Base-by-base conservation (phyloP, 2,113 vertebrate species). In the Corythaixoides concolor region DNA sequence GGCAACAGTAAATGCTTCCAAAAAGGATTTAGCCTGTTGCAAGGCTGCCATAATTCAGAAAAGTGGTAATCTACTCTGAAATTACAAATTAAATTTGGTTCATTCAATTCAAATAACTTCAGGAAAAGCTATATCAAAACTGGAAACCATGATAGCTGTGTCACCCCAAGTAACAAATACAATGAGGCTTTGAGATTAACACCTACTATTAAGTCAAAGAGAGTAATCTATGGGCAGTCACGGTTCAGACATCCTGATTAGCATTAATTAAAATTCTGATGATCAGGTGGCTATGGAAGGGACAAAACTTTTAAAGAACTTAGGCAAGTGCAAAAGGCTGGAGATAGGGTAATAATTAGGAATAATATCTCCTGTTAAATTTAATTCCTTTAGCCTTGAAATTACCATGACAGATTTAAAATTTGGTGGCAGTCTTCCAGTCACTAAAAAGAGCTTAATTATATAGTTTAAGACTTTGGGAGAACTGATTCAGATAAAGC, bases 341-440 rank as follows among this genome's bases (percentile, higher is more conserved):
- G 32, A 94, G 81, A 89, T 92, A 87, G 89, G 12, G 50, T 89
- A 92, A 91, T 92, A 88, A 93, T 94, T 89, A 93, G 58, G 66
- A 91, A 82, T 87, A 93, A 89, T 74, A 45, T 83, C 81, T 97
- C 93, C 59, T 96, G 84, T 88, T 96, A 91, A 72, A 89, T 89
- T 91, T 94, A 88, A 93, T 95, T 95, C 70, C 53, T 94, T 89
- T 96, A 83, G 93, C 94, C 91, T 94, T 93, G 84, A 95, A 95
- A 96, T 96, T 88, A 85, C 93, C 93, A 30, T 94, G 93, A 95
- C 89, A 96, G 96, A 88, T 95, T 96, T 97, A 74, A 95, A 91
- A 95, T 89, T 83, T 85, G 89, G 89, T 95, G 91, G 67, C 94
- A 94, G 87, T 93, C 95, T 95, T 93, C 93, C 78, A 94, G 70